Conservation (phyloP, 2,113 vertebrate genomes). For the Halichoerus grypus region DNA sequence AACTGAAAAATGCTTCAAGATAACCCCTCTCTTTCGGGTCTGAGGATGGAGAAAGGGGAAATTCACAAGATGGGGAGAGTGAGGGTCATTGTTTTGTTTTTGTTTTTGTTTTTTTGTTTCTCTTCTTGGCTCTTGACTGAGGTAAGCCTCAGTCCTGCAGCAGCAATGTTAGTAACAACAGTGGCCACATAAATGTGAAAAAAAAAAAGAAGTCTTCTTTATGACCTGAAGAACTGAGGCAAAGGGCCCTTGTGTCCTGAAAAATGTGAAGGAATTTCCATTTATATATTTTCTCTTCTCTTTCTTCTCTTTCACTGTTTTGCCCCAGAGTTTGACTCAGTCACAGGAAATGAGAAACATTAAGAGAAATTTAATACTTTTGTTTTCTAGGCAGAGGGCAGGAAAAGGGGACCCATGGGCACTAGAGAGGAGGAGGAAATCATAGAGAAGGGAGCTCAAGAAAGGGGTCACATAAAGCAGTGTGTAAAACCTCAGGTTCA, state of each 20-base stretch:
- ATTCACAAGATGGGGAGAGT: fast-evolving
- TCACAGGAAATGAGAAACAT: neutral
- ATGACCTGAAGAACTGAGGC: neutral
- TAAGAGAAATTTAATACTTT: neutral
- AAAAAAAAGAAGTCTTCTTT: neutral
- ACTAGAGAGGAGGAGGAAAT: neutral
- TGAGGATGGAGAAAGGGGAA: neutral
- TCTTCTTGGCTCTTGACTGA: neutral
- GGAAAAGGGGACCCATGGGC: neutral
- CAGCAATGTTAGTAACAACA: fast-evolving
- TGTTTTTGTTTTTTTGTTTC: neutral
- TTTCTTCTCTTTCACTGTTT: neutral
- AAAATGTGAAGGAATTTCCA: neutral
- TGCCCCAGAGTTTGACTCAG: neutral
- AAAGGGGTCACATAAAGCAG: neutral
- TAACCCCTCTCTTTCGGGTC: neutral
- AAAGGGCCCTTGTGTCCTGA: neutral
- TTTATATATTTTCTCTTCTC: neutral
- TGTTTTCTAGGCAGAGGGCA: neutral
- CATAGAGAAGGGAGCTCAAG: neutral
- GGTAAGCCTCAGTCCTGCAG: fast-evolving
- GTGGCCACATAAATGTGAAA: too few relatives aligned
- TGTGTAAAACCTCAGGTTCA: neutral
- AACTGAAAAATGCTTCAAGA: neutral
- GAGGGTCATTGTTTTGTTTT: neutral